Evolutionary conservation across 2,797 vertebrate species (phyloP), one percentile per base, ranked within the genome.

Genomic region (Sciurus vulgaris): DNA sequence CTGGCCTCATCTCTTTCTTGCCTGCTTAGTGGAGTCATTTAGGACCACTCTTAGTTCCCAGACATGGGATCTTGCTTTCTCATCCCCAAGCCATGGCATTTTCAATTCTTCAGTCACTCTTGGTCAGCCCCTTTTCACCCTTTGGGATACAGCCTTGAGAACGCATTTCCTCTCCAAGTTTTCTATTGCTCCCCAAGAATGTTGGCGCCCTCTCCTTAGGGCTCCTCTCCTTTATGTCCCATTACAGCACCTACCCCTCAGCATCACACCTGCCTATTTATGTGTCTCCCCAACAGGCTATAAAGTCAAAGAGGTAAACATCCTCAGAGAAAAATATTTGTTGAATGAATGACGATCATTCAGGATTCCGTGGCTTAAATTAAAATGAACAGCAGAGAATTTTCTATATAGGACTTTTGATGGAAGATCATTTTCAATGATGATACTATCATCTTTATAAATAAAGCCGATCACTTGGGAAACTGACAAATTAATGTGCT

Each of bases 401-500:
- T 96, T 59, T 30, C 35, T 63, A 12, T 17, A 20, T 38, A 77
- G 78, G 28, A 72, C 49, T 77, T 81, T 38, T 20, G 84, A 87
- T 74, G 24, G 72, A 3, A 51, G n/a, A 67, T 67, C 49, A 91
- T 63, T 47, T 87, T 81, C 47, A 67, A 13, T 69, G 51, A 54
- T 35, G 82, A 92, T 51, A 33, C 26, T 69, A 56, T 84, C 70
- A 69, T 83, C 44, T 89, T 89, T 84, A 79, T 35, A 94, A 89
- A 93, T 44, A 81, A 90, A 92, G 41, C n/a, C 28, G 56, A 67
- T 69, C 26, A 47, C 33, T 96, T 72, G 11, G 47, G 35, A 87
- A 93, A 56, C 24, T 63, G 47, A 86, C 9, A 81, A 41, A 88
- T 11, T 89, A 89, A 65, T 41, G 18, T 30, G 65, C 49, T 54